Conservation (phyloP, 2,113 vertebrate species). For the Natator depressus region DNA sequence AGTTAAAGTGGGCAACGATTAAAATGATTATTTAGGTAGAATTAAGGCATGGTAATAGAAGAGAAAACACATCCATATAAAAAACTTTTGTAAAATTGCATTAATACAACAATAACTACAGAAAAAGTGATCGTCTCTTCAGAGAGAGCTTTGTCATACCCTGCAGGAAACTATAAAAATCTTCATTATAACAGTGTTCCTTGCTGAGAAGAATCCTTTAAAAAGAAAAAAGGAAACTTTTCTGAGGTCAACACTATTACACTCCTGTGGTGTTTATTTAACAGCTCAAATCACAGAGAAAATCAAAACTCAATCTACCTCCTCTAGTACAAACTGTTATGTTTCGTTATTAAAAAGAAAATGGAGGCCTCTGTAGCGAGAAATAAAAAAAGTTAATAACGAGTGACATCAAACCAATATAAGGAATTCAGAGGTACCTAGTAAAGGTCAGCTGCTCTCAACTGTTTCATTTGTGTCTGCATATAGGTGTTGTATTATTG, state of each 20-base stretch:
- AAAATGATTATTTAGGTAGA: background rate
- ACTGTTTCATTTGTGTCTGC: constrained; percentile 50
- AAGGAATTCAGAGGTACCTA: constrained; percentile 52
- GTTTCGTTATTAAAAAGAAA: constrained; percentile 63
- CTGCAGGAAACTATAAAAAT: constrained; percentile 71
- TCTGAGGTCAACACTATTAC: constrained; percentile 68
- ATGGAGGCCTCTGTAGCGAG: constrained; percentile 51
- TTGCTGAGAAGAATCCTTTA: constrained; percentile 56
- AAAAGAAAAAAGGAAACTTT: constrained; percentile 30
- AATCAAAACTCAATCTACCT: constrained; percentile 69
- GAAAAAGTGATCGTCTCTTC: constrained; percentile 38
- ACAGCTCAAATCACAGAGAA: constrained; percentile 65
- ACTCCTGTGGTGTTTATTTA: constrained; percentile 73
- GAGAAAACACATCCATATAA: background rate
- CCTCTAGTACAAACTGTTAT: constrained; percentile 41
- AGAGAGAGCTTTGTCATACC: constrained; percentile 54
- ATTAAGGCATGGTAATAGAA: background rate
- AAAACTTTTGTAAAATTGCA: constrained; percentile 2
- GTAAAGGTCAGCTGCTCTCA: constrained; percentile 60
- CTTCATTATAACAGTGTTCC: constrained; percentile 63
- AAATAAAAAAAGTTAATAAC: constrained; percentile 65
- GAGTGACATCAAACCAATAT: constrained; percentile 55
- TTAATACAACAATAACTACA: constrained; percentile 41
- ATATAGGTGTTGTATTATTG: constrained; percentile 24
- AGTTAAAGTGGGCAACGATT: background rate